Evolutionary conservation across 2,888 invertebrate species (phyloP).

Genomic region (Eurytoma adleriae): DNA sequence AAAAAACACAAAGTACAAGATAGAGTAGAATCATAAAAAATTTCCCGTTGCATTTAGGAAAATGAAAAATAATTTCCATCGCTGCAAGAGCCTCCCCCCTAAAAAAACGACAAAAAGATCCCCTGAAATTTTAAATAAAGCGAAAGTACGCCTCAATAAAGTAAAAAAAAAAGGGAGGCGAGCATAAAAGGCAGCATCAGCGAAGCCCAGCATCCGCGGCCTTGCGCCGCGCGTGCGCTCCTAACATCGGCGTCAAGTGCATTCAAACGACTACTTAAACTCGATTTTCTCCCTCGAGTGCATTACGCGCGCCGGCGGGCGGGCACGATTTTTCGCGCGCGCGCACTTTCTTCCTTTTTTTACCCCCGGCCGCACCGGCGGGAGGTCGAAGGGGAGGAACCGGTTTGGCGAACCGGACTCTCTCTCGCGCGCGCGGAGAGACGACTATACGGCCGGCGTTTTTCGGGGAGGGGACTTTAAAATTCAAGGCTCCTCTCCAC

Average conservation of each 20-base stretch:
- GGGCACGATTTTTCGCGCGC: slow-evolving; percentile 37
- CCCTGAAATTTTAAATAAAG: too few species aligned
- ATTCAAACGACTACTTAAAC: slow-evolving; percentile 46
- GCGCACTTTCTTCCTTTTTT: background rate
- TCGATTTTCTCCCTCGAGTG: slow-evolving; percentile 24
- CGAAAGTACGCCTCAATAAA: background rate
- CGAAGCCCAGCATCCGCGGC: background rate
- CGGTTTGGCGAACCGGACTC: slow-evolving; percentile 54
- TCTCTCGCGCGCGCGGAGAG: background rate
- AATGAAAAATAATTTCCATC: too few species aligned
- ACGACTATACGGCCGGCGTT: background rate
- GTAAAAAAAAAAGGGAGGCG: background rate
- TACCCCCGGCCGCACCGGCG: background rate
- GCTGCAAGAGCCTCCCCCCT: too few species aligned
- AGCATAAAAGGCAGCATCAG: background rate
- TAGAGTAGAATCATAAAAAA: too few species aligned
- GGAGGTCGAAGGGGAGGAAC: slow-evolving; percentile 17
- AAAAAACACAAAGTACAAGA: too few species aligned
- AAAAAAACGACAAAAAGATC: too few species aligned
- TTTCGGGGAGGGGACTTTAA: slow-evolving; percentile 36
- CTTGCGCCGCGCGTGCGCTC: background rate
- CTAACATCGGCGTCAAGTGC: slow-evolving; percentile 40
- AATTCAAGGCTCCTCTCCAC: slow-evolving; percentile 41
- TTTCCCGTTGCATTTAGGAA: too few species aligned
- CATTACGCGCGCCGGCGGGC: background rate